Base-by-base conservation (phyloP, 1,140 invertebrate genomes). In the Drosophila mauritiana region DNA sequence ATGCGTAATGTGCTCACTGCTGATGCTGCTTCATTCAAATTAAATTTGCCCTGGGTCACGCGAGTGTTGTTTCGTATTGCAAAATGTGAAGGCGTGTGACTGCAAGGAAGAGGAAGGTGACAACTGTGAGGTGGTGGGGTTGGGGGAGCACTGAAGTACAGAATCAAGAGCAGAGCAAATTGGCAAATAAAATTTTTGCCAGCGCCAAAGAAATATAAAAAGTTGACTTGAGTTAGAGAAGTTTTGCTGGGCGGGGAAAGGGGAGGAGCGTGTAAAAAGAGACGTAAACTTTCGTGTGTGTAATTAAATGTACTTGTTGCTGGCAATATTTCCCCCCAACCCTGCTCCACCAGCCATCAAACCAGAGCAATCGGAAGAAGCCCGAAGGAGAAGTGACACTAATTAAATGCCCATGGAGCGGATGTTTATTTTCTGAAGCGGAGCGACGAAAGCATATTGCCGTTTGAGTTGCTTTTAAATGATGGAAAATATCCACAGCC, bases 251-350 rank as follows among this genome's bases (percentile, higher is more conserved):
- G 7, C 0, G 31, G 34, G 17, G 17, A 17, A 17, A 17, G 17
- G 17, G 40, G n/a, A 56, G 20, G 20, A 34, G 46, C 34, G 13
- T 56, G 45, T 46, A 39, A 45, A 42, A 63, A 78, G 52, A 59
- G 62, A 64, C 45, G 57, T 72, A 45, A 80, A 79, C 48, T 74
- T 80, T 75, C 48, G 73, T 62, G 77, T 62, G 63, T 65, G 80
- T 83, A 83, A 83, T 83, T 83, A 83, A 83, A 83, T 83, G 82
- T 75, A 83, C 80, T 83, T 83, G 80, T 83, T 83, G 80, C 75
- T 58, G 54, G 22, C 42, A 37, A 75, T 43, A 27, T 17, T 22
- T 17, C 27, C 13, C 20, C 3, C n/a, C 3, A 0, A 3, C 15
- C 8, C 15, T 1, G 17, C 7, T 43, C 2, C 6, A 15, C 17